phyloP scores from a whole-genome alignment of 2,113 vertebrate genomes.

The Tautogolabrus adspersus region DNA sequence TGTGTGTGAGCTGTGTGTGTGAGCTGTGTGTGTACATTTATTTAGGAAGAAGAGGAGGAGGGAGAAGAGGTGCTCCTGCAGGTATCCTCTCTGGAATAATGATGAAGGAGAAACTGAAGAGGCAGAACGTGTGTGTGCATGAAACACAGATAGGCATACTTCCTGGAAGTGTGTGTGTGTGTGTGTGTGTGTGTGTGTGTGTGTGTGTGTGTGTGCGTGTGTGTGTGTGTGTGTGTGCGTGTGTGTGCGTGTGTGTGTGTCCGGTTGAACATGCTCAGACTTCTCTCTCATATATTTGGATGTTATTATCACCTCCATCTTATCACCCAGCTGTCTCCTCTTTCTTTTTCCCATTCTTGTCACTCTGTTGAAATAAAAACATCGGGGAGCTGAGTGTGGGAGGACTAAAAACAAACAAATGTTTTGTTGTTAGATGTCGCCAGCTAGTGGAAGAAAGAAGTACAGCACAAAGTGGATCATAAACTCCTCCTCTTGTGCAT shows the following conservation, averaged over 20 bases:
- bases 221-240: constrained; percentile 13
- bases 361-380: no score
- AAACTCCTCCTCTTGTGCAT: no score
- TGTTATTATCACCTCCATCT: not conserved
- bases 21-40: constrained; percentile 4
- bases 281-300: not conserved
- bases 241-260: not conserved
- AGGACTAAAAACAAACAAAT: not conserved
- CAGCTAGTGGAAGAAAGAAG: constrained; percentile 30
- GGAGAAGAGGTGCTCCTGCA: constrained; percentile 6
- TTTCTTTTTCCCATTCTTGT: not conserved
- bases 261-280: not conserved
- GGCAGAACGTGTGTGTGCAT: constrained; percentile 15
- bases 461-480: not conserved
- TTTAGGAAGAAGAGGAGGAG: not conserved
- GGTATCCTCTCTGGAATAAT: constrained; percentile 31
- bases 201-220: not conserved
- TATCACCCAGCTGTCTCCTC: not conserved
- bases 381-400: not conserved
- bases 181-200: constrained; percentile 18
- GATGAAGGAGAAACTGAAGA: constrained; percentile 33
- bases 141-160: not conserved
- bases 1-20: constrained; percentile 4
- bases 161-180: constrained; percentile 9
- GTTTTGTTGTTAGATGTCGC: not conserved